A percentile compares a stretch with the other conserved stretches of the same genome.
phyloP scores from a whole-genome alignment of 2,888 invertebrate species.

The Drosophila barbarae region DNA sequence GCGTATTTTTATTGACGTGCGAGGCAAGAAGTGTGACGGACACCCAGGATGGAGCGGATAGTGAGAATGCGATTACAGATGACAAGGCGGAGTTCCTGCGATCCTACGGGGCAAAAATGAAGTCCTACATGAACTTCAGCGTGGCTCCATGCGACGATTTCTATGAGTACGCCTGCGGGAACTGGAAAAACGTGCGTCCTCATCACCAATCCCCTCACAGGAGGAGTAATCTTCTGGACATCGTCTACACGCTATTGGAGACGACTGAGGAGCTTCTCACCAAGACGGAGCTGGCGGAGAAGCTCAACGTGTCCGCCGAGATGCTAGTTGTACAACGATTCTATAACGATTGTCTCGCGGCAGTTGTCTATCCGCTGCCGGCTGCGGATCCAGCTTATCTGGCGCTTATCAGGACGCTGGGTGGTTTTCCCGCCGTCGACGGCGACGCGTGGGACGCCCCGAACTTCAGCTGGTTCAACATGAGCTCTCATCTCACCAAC shows the following conservation, averaged over 20 bases:
- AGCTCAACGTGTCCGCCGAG: constrained; percentile 61
- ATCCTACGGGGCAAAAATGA: constrained; percentile 67
- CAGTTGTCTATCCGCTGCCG: constrained; percentile 65
- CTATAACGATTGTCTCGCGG: constrained; percentile 64
- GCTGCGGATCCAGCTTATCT: constrained; percentile 70
- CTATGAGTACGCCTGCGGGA: constrained; percentile 77
- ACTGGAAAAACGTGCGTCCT: constrained; percentile 67
- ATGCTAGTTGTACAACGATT: constrained; percentile 67
- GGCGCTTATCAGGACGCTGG: constrained; percentile 67
- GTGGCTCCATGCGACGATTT: constrained; percentile 76
- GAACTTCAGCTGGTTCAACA: constrained; percentile 77
- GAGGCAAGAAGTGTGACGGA: constrained; percentile 27
- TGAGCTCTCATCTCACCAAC: constrained; percentile 75
- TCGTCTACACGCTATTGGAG: constrained; percentile 59
- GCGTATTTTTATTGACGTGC: constrained; percentile 19
- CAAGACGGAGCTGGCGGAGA: constrained; percentile 41
- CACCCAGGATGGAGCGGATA: background rate
- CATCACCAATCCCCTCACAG: constrained; percentile 56
- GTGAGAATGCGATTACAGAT: constrained; percentile 47
- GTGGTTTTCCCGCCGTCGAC: constrained; percentile 77
- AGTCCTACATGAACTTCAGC: constrained; percentile 73
- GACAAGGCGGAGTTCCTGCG: constrained; percentile 45
- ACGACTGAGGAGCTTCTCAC: constrained; percentile 53
- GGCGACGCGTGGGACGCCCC: constrained; percentile 62
- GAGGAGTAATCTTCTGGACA: constrained; percentile 71